Evolutionary conservation across 2,888 invertebrate species (phyloP).

Genomic region (Sarcophaga carnaria): DNA sequence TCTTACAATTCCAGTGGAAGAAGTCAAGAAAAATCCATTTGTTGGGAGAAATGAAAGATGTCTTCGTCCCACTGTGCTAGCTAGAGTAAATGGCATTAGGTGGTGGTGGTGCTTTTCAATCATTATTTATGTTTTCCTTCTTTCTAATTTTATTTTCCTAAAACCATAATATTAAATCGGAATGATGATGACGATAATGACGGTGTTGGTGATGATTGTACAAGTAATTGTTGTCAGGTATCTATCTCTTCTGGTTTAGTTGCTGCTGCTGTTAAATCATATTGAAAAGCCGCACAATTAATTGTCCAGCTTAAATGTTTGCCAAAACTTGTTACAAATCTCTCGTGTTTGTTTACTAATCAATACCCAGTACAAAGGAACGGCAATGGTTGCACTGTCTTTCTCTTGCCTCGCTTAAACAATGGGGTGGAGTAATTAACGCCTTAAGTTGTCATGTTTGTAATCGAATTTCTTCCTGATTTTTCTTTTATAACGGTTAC

Average conservation of each 20-base stretch:
- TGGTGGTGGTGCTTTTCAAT: slow-evolving; percentile 33
- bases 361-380: background rate
- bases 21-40: too few species aligned
- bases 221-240: slow-evolving; percentile 29
- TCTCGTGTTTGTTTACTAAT: background rate
- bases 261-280: slow-evolving; percentile 63
- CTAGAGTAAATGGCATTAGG: background rate
- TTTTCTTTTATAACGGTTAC: slow-evolving; percentile 16
- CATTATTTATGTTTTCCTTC: background rate
- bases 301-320: background rate
- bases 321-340: slow-evolving; percentile 33
- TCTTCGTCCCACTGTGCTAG: slow-evolving; percentile 17
- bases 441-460: slow-evolving; percentile 35
- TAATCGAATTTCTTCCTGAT: slow-evolving; percentile 53
- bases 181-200: slow-evolving; percentile 27
- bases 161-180: slow-evolving; percentile 40
- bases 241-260: slow-evolving; percentile 45
- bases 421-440: slow-evolving; percentile 48
- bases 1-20: too few species aligned
- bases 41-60: too few species aligned
- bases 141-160: slow-evolving; percentile 39
- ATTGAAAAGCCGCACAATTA: slow-evolving; percentile 26
- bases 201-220: slow-evolving; percentile 3
- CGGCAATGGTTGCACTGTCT: background rate
- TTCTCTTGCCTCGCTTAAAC: slow-evolving; percentile 28